Evolutionary conservation across 2,797 vertebrate genomes (phyloP), one percentile per base, ranked within the genome.

Genomic region (Rhynchonycteris naso): DNA sequence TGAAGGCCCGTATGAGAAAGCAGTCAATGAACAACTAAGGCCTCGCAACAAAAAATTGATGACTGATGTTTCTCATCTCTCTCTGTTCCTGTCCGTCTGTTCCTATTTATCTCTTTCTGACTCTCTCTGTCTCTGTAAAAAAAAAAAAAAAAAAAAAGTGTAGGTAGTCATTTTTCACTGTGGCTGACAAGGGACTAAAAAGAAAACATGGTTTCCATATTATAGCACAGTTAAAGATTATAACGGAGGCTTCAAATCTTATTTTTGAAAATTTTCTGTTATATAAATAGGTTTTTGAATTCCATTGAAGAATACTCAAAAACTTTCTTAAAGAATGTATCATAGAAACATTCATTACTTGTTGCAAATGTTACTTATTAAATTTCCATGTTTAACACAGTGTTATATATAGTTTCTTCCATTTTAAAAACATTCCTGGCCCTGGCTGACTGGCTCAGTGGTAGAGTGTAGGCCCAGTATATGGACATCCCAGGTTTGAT

Each of bases 281-380:
- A 52, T 61, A 54, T 26, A 86, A 65, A 72, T 58, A 82, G 10
- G 4, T 83, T 69, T 61, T 93, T 61, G 72, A 69, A 79, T 80
- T 10, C 38, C 81, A 71, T 12, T 91, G 47, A 84, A 76, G 10
- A 59, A 33, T 30, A 35, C 19, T 79, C 50, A 56, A 90, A 89
- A 75, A 30, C 4, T 91, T 72, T 82, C 26, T 81, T 79, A 80
- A 81, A 66, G 87, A 89, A 61, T 88, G 4, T 83, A 54, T 61
- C 15, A 74, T 33, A 80, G 75, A 92, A 75, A 68, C 6, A 84
- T 79, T 63, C 26, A 58, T 58, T 71, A 56, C 75, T 87, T 84
- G 30, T 90, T 88, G 24, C 19, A 95, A 93, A 83, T 18, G 26
- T 89, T 54, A 54, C 56, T 82, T 35, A 12, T 61, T 81, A 88